Evolutionary conservation across 2,888 invertebrate species (phyloP).

Genomic region (Ormyrus pomaceus): DNA sequence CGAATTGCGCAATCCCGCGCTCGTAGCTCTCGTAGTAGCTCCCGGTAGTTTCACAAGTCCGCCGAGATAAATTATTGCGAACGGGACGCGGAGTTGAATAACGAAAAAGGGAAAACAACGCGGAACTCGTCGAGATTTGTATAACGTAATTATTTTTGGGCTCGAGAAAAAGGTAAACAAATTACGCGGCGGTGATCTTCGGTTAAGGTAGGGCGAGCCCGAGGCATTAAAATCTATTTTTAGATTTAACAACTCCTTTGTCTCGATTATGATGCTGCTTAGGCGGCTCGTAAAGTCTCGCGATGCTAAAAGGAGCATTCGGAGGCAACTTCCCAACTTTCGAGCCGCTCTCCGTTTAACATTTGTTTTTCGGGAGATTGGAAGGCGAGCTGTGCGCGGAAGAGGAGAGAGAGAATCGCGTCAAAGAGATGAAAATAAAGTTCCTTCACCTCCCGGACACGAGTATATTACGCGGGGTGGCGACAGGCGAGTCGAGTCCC

Average conservation of each 20-base stretch:
- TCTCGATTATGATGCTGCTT: conserved; percentile 15
- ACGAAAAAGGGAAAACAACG: background rate
- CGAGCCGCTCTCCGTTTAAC: background rate
- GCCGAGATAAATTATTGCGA: background rate
- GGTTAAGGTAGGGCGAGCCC: too few relatives aligned
- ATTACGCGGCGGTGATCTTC: too few relatives aligned
- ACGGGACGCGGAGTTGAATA: background rate
- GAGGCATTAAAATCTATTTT: background rate
- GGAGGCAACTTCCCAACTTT: background rate
- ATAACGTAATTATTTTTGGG: background rate
- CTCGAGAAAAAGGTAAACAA: background rate
- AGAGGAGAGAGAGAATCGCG: background rate
- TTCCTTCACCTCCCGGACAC: too few relatives aligned
- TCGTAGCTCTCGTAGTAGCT: background rate
- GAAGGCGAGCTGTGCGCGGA: conserved; percentile 9
- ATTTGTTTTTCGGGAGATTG: background rate
- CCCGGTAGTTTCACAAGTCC: background rate
- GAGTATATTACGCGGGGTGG: background rate
- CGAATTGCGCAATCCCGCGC: background rate
- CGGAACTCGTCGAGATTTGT: background rate
- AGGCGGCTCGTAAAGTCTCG: conserved; percentile 5
- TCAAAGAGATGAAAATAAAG: background rate
- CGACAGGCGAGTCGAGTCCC: background rate
- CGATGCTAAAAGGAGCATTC: background rate
- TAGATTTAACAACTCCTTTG: conserved; percentile 18